phyloP scores from a whole-genome alignment of 2,797 vertebrate genomes.

The Zenarchopterus dispar region DNA sequence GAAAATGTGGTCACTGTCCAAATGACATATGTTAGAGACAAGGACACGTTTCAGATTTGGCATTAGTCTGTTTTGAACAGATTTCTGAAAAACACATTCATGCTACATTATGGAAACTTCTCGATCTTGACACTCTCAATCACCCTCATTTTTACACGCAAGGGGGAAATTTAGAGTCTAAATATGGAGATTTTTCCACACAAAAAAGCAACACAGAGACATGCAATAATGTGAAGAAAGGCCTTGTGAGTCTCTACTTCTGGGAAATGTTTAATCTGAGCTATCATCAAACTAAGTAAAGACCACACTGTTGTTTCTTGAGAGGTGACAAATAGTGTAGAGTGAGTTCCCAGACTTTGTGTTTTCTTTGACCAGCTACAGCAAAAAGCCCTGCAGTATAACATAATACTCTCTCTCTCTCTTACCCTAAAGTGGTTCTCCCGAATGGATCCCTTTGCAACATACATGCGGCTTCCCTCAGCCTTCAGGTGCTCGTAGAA shows the following conservation, averaged over 20 bases:
- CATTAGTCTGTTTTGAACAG: neutral
- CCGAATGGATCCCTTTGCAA: conserved; percentile 89
- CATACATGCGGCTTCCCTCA: conserved; percentile 89
- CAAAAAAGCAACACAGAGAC: conserved; percentile 35
- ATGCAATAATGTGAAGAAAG: conserved; percentile 22
- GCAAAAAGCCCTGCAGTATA: no score
- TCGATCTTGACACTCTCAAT: conserved; percentile 24
- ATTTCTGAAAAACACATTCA: no score
- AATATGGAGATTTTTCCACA: conserved; percentile 43
- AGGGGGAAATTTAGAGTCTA: conserved; percentile 55
- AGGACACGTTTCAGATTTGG: neutral
- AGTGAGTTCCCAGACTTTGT: conserved; percentile 15
- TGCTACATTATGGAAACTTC: conserved; percentile 2
- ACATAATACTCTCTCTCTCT: neutral
- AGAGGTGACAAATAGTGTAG: conserved; percentile 26
- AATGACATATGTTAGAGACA: neutral
- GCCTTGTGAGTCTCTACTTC: conserved; percentile 25
- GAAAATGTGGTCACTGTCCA: conserved; percentile 17
- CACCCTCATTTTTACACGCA: conserved; percentile 37
- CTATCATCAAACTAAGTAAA: conserved; percentile 40
- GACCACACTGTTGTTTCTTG: conserved; percentile 36
- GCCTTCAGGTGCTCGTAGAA: conserved; percentile 92
- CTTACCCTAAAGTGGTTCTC: conserved; percentile 97
- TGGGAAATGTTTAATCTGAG: conserved; percentile 42
- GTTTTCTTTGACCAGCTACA: conserved; percentile 9